A percentile compares a stretch with the other conserved stretches of the same genome.
Evolutionary conservation across 2,113 vertebrate genomes (phyloP).

Genomic region (Spea multiplicata): DNA sequence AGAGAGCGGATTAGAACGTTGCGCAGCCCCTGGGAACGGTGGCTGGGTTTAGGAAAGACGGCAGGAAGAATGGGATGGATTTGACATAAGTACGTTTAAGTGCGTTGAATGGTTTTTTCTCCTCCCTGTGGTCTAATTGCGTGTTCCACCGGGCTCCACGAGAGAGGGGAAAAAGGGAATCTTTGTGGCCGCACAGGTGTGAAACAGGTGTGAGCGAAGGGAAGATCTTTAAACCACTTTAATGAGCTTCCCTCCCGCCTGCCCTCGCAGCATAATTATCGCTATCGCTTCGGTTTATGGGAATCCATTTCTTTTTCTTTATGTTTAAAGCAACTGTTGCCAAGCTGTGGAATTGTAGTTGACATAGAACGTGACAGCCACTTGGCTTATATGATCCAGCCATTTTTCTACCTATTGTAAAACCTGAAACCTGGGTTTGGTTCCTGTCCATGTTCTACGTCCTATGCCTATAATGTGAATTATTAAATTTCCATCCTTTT

Average conservation of each 20-base stretch:
- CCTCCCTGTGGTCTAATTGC: conserved; percentile 91
- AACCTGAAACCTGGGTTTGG: too few relatives aligned
- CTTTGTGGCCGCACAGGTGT: conserved; percentile 81
- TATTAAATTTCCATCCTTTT: too few relatives aligned
- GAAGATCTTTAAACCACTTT: conserved; percentile 67
- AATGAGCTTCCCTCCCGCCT: not conserved
- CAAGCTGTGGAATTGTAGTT: too few relatives aligned
- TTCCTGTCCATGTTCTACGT: too few relatives aligned
- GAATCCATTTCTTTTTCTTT: not conserved
- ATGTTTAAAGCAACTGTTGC: not conserved
- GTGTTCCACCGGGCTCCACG: conserved; percentile 78
- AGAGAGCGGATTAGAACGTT: conserved; percentile 92
- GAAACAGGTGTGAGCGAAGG: conserved; percentile 88
- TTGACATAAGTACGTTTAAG: conserved; percentile 97
- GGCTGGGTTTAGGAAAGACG: conserved; percentile 79
- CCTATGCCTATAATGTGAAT: too few relatives aligned
- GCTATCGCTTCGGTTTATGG: not conserved
- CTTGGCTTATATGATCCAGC: too few relatives aligned
- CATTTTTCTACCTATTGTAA: too few relatives aligned
- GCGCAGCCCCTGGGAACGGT: conserved; percentile 80
- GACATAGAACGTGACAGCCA: too few relatives aligned
- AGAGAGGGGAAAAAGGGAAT: conserved; percentile 84
- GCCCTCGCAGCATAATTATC: not conserved
- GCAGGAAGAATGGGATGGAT: conserved; percentile 94
- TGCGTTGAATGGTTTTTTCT: conserved; percentile 77